Base-by-base conservation (phyloP, 35 echinoderm and acorn worm genomes). In the Eucidaris tribuloides region DNA sequence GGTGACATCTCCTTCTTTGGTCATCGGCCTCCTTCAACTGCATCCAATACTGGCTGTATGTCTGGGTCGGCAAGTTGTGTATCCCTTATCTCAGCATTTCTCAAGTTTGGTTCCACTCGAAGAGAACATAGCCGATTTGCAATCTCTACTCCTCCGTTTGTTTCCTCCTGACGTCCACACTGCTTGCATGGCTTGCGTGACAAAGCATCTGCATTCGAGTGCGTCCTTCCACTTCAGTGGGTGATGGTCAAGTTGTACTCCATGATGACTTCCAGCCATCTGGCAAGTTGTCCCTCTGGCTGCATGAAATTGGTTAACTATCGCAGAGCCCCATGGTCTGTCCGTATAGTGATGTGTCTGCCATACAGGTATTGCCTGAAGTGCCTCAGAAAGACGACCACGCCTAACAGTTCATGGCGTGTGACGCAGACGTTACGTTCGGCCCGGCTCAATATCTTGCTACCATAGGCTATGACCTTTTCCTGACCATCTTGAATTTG, bases 281-380 rank as follows among this genome's bases (percentile, higher is more conserved):
- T 5, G 17, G 85, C 85, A 46, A 81, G 22, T 57, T 88, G 84
- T 35, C 81, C 81, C 38, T 83, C 30, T 72, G 60, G 81, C 3
- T 83, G 6, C 11, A 25, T 29, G 58, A 83, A 83, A 58, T 83
- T 81, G 27, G 79, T 4, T 22, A 86, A n/a, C 72, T 71, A 86
- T 36, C 49, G 27, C 29, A 86, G 52, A 15, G 84, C 2, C 7
- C 23, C 48, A 31, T 80, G 71, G 36, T 86, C 72, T 15, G 72
- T 81, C 32, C 46, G 6, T 4, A 81, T 2, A 3, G 62, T 81
- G 54, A 86, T 30, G 4, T 86, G 15, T 22, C 37, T n/a, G 7
- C 84, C 72, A 40, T 86, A 86, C n/a, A 86, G 40, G n/a, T 86
- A 81, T 13, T 80, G 84, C 5, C 59, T 45, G 36, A 58, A 86